Evolutionary conservation across 1,140 invertebrate species (phyloP).

Genomic region (Phortica variegata): DNA sequence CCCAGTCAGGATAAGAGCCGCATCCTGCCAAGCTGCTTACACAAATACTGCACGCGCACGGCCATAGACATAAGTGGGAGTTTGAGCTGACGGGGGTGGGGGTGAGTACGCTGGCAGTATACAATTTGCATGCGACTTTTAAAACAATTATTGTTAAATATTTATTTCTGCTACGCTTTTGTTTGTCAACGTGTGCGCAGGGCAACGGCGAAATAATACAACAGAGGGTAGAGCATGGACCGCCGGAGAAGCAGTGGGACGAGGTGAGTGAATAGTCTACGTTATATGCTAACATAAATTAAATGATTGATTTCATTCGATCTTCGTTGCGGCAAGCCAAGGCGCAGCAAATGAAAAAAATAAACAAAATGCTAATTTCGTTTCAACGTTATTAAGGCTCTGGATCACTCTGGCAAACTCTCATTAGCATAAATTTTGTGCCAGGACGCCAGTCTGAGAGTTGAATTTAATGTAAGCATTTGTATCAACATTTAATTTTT

Average conservation of each 20-base stretch:
- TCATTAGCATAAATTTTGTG: no score
- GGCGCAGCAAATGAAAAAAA: constrained; percentile 29
- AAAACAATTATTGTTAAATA: constrained; percentile 56
- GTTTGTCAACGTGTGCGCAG: no score
- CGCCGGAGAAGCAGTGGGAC: constrained; percentile 2
- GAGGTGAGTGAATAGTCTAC: no score
- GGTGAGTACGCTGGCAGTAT: constrained; percentile 3
- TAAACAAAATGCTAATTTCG: constrained; percentile 53
- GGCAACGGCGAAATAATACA: no score
- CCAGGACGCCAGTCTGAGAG: no score
- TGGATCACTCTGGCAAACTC: no score
- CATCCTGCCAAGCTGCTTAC: constrained; percentile 37
- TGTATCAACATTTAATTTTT: no score
- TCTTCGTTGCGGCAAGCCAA: constrained; percentile 6
- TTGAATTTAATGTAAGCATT: no score
- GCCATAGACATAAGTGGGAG: no score
- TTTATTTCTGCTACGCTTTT: constrained; percentile 53
- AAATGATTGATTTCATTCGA: constrained; percentile 52
- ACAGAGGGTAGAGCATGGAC: neutral
- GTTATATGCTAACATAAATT: constrained; percentile 54
- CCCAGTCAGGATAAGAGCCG: constrained; percentile 49
- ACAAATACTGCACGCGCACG: constrained; percentile 13
- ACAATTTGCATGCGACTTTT: constrained; percentile 51
- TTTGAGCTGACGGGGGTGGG: no score
- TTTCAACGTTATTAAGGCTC: no score